Base-by-base conservation (phyloP, 2,888 invertebrate species). In the Acanthosoma haemorrhoidale region DNA sequence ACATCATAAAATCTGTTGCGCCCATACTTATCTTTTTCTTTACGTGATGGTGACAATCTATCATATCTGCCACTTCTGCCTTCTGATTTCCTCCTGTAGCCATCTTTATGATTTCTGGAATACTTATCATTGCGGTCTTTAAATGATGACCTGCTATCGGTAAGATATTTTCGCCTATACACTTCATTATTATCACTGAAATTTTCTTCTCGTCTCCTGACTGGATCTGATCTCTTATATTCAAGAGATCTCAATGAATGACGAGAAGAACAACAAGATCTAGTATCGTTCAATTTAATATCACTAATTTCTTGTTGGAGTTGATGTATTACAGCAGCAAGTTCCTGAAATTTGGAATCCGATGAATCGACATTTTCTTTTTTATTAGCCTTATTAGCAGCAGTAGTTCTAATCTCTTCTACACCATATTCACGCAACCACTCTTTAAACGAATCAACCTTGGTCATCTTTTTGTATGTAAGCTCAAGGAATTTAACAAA, bases 181-280 rank as follows among this genome's bases (percentile, higher is more conserved):
- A 3, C 21, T 18, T 43, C 43, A 21, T 43, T 9, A 21, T 21
- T 43, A 43, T 43, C 43, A 43, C 21, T 13, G 25, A 25, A 51
- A 25, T 51, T 25, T 25, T 51, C 29, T 51, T n/a, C 25, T 8
- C n/a, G 51, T 51, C 8, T 51, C n/a, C 25, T 13, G n/a, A 6
- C 9, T 29, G 13, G 13, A n/a, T 51, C 25, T 25, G 29, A 29
- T 25, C n/a, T 18, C 4, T 51, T 25, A 51, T 51, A 51, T 25
- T 25, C 21, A 25, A 51, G 51, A 51, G 51, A 51, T 51, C 29
- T 51, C 6, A 51, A 29, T n/a, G 25, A 25, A 51, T 51, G 51
- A 51, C 13, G n/a, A n/a, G 51, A 51, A n/a, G 51, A 51, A n/a
- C 51, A 51, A 51, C 51, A 51, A 25, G 51, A 51, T 25, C 51